phyloP scores from a whole-genome alignment of 2,888 invertebrate species.

The Apamea anceps region DNA sequence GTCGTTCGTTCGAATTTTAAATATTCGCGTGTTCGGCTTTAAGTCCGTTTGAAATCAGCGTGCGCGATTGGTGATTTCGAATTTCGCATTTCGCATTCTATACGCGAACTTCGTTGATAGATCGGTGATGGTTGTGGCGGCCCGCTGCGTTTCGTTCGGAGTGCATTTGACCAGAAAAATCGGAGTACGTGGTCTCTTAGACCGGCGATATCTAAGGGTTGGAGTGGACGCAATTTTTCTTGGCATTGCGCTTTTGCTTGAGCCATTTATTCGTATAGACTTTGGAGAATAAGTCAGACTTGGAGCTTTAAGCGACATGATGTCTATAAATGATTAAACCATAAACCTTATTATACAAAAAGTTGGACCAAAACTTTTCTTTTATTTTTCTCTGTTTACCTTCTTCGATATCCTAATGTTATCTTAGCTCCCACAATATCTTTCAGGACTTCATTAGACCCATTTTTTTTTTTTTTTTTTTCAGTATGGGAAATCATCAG shows the following conservation, averaged over 20 bases:
- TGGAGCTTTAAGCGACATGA: neutral
- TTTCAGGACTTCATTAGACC: neutral
- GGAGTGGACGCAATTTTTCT: constrained; percentile 60
- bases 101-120: constrained; percentile 86
- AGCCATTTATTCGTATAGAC: constrained; percentile 47
- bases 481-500: too few relatives aligned
- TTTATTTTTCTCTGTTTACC: neutral
- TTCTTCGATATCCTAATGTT: neutral
- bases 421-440: neutral
- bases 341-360: too few relatives aligned
- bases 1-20: constrained; percentile 83
- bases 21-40: constrained; percentile 76
- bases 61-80: constrained; percentile 85
- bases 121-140: constrained; percentile 83
- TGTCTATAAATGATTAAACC: neutral
- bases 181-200: constrained; percentile 79
- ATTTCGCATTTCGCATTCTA: constrained; percentile 83
- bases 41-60: constrained; percentile 81
- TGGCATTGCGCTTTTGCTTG: constrained; percentile 35
- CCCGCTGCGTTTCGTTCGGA: constrained; percentile 75
- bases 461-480: too few relatives aligned
- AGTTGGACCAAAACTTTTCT: too few relatives aligned
- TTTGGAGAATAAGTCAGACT: constrained; percentile 22
- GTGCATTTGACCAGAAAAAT: constrained; percentile 89
- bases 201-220: constrained; percentile 69